Conservation (phyloP, 1,140 invertebrate genomes). For the Heliconius hermathena region DNA sequence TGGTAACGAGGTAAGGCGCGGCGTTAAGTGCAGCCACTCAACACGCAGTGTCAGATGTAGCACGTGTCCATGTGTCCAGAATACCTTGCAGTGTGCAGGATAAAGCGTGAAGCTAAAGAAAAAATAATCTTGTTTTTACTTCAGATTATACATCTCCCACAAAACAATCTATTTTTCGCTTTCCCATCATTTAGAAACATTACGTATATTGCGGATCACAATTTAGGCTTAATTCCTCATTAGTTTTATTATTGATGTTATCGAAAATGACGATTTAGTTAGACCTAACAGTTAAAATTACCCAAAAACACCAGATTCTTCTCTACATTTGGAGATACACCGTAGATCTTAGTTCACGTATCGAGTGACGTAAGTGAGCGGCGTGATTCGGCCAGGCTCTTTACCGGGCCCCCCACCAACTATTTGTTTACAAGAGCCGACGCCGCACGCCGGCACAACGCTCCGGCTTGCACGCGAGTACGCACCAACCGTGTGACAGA, state of each 20-base stretch:
- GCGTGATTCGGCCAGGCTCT: conserved; percentile 71
- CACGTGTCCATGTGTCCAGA: too few species aligned
- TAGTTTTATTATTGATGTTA: too few species aligned
- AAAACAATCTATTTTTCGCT: not conserved
- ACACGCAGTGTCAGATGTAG: too few species aligned
- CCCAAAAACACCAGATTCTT: conserved; percentile 18
- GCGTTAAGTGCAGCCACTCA: too few species aligned
- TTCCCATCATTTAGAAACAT: too few species aligned
- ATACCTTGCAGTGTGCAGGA: too few species aligned
- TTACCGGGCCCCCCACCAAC: conserved; percentile 77
- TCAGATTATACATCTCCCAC: not conserved
- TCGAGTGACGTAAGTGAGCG: conserved; percentile 76
- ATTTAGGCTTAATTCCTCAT: too few species aligned
- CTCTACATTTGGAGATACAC: conserved; percentile 32
- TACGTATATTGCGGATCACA: too few species aligned
- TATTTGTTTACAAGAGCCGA: conserved; percentile 75
- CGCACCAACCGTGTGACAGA: conserved; percentile 46
- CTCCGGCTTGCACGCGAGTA: conserved; percentile 62
- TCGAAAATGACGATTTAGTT: not conserved
- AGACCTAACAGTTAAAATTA: not conserved
- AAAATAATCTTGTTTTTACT: not conserved
- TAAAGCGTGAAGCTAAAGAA: too few species aligned
- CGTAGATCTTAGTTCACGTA: conserved; percentile 38
- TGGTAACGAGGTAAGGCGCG: too few species aligned
- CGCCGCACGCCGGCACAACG: conserved; percentile 70